phyloP scores from a whole-genome alignment of 2,888 invertebrate species.

The Cephus spinipes region DNA sequence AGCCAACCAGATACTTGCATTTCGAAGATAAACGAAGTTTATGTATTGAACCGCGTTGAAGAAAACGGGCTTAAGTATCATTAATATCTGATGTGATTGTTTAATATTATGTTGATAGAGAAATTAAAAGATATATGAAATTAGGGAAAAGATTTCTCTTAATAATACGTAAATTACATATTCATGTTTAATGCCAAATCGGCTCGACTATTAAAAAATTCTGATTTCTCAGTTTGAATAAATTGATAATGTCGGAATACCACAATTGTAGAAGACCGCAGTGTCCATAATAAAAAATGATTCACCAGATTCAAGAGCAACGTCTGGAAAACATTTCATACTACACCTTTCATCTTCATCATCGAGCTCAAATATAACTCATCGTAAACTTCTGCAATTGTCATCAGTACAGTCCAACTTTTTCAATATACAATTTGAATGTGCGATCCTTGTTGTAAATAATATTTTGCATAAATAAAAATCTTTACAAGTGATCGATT shows the following conservation, averaged over 20 bases:
- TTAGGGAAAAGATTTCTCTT: background rate
- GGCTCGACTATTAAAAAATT: background rate
- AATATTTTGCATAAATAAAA: background rate
- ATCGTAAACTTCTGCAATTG: background rate
- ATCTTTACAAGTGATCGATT: slow-evolving; percentile 56
- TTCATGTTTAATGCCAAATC: background rate
- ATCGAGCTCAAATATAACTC: background rate
- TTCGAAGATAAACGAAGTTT: too few species aligned
- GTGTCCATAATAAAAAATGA: background rate
- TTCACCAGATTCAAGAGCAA: background rate
- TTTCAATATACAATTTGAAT: background rate
- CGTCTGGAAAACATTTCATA: background rate
- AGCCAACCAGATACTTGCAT: too few species aligned
- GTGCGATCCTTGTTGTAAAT: background rate
- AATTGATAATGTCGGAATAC: background rate
- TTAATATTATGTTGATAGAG: background rate
- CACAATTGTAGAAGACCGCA: background rate
- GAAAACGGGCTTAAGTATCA: background rate
- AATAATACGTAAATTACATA: background rate
- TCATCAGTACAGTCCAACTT: background rate
- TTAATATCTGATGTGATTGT: background rate
- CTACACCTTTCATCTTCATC: too few species aligned
- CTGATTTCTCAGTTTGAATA: background rate
- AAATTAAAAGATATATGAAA: background rate
- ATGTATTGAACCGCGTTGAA: too few species aligned